Conservation (phyloP, 92 coral and sea anemone species). For the Heliopora coerulea region DNA sequence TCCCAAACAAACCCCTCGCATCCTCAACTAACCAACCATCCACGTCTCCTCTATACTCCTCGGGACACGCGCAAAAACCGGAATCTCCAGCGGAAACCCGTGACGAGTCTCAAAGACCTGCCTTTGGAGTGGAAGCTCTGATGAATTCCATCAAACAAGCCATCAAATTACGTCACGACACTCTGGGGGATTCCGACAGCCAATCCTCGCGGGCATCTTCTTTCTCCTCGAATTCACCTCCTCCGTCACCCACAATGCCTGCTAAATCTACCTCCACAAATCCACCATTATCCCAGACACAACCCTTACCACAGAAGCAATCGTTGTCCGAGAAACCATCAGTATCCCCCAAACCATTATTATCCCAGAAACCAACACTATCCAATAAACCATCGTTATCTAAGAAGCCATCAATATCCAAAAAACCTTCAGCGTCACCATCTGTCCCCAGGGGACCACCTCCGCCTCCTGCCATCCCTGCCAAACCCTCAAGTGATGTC, state of each 20-base stretch:
- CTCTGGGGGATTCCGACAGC: constrained; percentile 19
- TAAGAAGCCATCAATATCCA: not conserved
- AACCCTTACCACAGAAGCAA: not conserved
- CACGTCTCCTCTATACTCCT: not conserved
- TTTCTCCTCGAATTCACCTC: constrained; percentile 26
- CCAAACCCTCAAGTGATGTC: not conserved
- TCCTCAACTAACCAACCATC: constrained; percentile 20
- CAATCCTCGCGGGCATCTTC: constrained; percentile 35
- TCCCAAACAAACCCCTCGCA: constrained; percentile 3
- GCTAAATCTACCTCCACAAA: not conserved
- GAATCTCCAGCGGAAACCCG: not conserved
- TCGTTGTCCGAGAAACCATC: not conserved
- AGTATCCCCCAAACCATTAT: not conserved
- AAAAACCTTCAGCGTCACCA: not conserved
- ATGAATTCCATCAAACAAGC: constrained; percentile 41
- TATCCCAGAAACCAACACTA: not conserved
- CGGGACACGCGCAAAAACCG: not conserved
- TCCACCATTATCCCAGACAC: constrained; percentile 13
- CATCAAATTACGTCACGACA: constrained; percentile 25
- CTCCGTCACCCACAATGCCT: constrained; percentile 1
- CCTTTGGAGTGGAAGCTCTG: constrained; percentile 35
- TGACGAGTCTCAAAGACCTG: constrained; percentile 13
- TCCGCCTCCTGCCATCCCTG: not conserved
- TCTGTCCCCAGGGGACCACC: not conserved
- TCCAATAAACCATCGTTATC: constrained; percentile 3